Conservation (phyloP, 2,113 vertebrate genomes). For the Brachionichthys hirsutus region DNA sequence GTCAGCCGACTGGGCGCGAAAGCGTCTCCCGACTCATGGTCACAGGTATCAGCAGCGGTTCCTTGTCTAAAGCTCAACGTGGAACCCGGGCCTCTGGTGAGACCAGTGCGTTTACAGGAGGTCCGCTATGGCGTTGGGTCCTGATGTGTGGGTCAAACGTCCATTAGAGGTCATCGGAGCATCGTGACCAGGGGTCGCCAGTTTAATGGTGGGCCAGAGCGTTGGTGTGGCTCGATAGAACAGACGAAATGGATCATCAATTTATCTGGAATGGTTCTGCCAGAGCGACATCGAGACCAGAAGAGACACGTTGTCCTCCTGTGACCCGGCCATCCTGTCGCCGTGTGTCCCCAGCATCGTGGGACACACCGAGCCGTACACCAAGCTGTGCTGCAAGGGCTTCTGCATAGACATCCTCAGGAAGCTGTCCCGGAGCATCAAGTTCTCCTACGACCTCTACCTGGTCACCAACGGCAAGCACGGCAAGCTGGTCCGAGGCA, state of each 20-base stretch:
- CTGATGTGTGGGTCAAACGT: slow-evolving; percentile 39
- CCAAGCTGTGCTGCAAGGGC: slow-evolving; percentile 96
- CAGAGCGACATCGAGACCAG: background rate
- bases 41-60: too few relatives aligned
- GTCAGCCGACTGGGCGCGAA: too few relatives aligned
- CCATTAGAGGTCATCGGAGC: slow-evolving; percentile 67
- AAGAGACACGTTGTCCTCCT: background rate
- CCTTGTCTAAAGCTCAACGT: background rate
- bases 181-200: slow-evolving; percentile 27
- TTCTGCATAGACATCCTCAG: slow-evolving; percentile 99
- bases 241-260: background rate
- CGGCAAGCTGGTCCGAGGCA: slow-evolving; percentile 91
- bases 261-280: background rate
- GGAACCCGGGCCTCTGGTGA: slow-evolving; percentile 59
- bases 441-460: slow-evolving; percentile 97
- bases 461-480: slow-evolving; percentile 98
- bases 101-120: slow-evolving; percentile 44
- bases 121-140: slow-evolving; percentile 33
- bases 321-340: background rate
- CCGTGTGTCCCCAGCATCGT: slow-evolving; percentile 75
- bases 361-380: slow-evolving; percentile 87
- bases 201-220: slow-evolving; percentile 1
- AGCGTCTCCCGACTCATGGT: too few relatives aligned
- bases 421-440: slow-evolving; percentile 90
- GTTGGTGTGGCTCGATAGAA: background rate